These are phyloP conservation scores for Drosophila novamexicana DNA, from an alignment of 1,140 invertebrate species.

Conservation along the genomic window DNA sequence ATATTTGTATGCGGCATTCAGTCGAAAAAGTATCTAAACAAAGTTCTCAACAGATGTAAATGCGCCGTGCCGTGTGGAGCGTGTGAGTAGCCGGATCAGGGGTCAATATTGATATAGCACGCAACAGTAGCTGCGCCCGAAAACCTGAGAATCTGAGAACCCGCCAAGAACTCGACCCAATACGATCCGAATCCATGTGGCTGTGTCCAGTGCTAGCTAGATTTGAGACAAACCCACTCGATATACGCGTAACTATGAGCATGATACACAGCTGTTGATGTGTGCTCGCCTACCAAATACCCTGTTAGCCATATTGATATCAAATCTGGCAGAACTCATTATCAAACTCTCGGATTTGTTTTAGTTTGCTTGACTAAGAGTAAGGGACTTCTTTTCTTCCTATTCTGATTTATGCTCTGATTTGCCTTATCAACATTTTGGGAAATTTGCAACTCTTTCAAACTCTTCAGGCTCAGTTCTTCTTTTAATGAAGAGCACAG, in stretches of 20 bases:
- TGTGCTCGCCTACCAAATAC: neutral
- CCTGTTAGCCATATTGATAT: neutral
- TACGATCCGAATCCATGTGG: slow-evolving; percentile 5
- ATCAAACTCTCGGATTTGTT: neutral
- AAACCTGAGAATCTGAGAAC: neutral
- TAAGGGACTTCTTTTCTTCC: too few species aligned
- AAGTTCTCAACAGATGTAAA: slow-evolving; percentile 61
- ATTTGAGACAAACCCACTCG: slow-evolving; percentile 22
- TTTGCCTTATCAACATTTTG: too few species aligned
- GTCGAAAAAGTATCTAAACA: slow-evolving; percentile 80
- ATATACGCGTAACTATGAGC: slow-evolving; percentile 16
- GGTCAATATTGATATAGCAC: slow-evolving; percentile 51
- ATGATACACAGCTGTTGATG: slow-evolving; percentile 5
- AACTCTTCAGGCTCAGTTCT: too few species aligned
- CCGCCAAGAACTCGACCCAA: neutral
- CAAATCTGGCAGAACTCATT: too few species aligned
- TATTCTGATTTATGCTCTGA: too few species aligned
- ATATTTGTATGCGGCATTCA: slow-evolving; percentile 79
- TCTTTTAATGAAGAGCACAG: too few species aligned
- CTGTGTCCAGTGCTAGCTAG: slow-evolving; percentile 21
- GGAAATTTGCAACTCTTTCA: too few species aligned
- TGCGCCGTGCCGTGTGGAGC: slow-evolving; percentile 41
- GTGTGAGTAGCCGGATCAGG: slow-evolving; percentile 45
- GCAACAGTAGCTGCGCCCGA: slow-evolving; percentile 1
- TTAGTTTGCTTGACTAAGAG: too few species aligned